phyloP scores from a whole-genome alignment of 1,140 invertebrate genomes.

The Heliconius melpomene region DNA sequence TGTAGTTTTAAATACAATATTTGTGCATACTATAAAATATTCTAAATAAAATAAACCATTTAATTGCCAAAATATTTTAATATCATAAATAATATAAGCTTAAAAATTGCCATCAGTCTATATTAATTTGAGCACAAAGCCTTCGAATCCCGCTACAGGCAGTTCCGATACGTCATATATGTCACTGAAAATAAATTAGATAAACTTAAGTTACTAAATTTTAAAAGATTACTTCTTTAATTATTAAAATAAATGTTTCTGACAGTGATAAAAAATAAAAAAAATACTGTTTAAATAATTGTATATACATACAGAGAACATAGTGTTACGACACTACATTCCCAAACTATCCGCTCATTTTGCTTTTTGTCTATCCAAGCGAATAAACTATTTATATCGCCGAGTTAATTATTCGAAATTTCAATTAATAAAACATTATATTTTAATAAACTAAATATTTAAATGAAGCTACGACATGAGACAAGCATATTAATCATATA shows the following conservation, averaged over 20 bases:
- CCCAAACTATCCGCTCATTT: background rate
- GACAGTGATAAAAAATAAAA: no score
- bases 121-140: slow-evolving; percentile 52
- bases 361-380: no score
- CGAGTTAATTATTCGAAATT: background rate
- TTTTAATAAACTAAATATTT: background rate
- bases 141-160: slow-evolving; percentile 61
- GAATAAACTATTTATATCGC: background rate
- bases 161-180: slow-evolving; percentile 47
- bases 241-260: no score
- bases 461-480: background rate
- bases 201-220: background rate
- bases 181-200: slow-evolving; percentile 52
- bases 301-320: no score
- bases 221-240: no score
- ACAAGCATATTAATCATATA: slow-evolving; percentile 12
- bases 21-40: background rate
- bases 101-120: background rate
- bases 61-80: background rate
- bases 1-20: no score
- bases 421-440: background rate
- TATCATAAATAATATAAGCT: background rate
- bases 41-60: background rate
- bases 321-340: no score
- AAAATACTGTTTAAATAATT: no score